Conservation (phyloP, 2,797 vertebrate genomes). For the Characodon lateralis region DNA sequence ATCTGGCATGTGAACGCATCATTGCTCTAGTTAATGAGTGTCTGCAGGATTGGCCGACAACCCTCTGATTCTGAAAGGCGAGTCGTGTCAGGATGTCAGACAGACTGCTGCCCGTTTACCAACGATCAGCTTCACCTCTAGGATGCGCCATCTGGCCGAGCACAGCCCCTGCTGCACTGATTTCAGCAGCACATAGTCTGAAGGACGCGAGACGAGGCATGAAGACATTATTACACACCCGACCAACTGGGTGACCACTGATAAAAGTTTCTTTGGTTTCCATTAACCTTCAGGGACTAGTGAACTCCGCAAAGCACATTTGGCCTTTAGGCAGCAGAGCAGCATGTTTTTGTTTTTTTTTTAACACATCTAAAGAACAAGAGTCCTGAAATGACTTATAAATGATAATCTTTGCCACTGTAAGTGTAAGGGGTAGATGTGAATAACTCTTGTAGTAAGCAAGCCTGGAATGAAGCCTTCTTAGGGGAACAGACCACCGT, state of each 20-base stretch:
- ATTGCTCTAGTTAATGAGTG: neutral
- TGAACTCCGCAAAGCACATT: neutral
- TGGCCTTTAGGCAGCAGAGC: constrained; percentile 4
- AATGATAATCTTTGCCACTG: no score
- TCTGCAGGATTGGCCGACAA: neutral
- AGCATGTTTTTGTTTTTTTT: neutral
- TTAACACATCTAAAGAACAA: no score
- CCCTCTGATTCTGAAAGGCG: constrained; percentile 19
- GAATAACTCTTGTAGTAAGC: neutral
- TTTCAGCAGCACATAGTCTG: constrained; percentile 34
- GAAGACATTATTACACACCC: neutral
- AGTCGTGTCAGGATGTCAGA: constrained; percentile 31
- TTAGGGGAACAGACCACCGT: neutral
- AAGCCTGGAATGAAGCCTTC: neutral
- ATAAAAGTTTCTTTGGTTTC: constrained; percentile 10
- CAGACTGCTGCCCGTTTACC: constrained; percentile 39
- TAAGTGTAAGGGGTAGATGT: no score
- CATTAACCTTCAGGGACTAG: neutral
- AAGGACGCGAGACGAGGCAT: constrained; percentile 38
- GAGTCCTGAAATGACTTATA: neutral
- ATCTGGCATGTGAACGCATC: neutral
- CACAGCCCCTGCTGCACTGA: constrained; percentile 44
- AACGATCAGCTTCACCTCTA: constrained; percentile 58
- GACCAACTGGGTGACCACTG: neutral
- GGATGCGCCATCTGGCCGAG: constrained; percentile 52